Conservation (phyloP, 2,888 invertebrate species). For the Lysandra coridon region DNA sequence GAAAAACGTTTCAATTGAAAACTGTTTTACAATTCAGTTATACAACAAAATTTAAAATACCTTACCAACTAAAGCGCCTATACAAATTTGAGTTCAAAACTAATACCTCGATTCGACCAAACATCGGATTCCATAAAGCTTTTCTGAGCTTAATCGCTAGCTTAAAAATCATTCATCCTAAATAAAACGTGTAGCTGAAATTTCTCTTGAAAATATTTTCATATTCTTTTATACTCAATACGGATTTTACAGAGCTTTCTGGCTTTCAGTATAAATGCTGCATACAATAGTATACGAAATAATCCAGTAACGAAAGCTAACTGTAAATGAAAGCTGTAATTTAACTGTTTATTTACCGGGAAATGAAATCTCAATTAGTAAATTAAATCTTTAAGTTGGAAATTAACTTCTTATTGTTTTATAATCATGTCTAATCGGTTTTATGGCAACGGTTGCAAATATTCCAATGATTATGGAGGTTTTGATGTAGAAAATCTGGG, state of each 20-base stretch:
- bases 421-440: too few species aligned
- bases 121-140: slow-evolving; percentile 21
- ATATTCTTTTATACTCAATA: slow-evolving; percentile 7
- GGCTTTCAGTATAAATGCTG: not conserved
- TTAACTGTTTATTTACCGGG: not conserved
- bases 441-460: too few species aligned
- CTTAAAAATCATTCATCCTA: slow-evolving; percentile 28
- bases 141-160: slow-evolving; percentile 20
- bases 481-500: too few species aligned
- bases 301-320: not conserved
- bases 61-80: not conserved
- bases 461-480: too few species aligned
- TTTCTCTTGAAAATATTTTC: slow-evolving; percentile 7
- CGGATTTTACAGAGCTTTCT: not conserved
- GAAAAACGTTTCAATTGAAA: not conserved
- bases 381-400: not conserved
- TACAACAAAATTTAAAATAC: not conserved
- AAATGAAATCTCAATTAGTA: not conserved
- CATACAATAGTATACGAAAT: not conserved
- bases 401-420: too few species aligned
- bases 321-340: not conserved
- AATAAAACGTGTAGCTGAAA: slow-evolving; percentile 20
- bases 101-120: not conserved
- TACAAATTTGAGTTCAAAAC: slow-evolving; percentile 4
- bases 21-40: not conserved